Conservation (phyloP, 2,888 invertebrate genomes). For the Acleris literana region DNA sequence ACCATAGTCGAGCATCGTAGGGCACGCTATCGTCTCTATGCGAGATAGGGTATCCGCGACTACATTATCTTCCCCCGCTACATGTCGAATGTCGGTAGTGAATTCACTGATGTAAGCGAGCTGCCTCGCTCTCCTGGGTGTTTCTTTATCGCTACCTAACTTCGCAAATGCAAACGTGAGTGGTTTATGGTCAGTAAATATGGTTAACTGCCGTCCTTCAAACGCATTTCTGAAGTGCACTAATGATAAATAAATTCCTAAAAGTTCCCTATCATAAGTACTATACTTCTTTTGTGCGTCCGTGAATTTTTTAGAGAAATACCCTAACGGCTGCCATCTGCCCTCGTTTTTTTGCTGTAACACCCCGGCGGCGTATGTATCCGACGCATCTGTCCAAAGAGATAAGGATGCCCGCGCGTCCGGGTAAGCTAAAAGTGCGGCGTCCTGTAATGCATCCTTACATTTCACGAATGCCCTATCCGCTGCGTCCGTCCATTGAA, state of each 20-base stretch:
- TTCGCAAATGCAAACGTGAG: slow-evolving; percentile 30
- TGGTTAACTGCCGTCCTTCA: slow-evolving; percentile 30
- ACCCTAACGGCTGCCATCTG: slow-evolving; percentile 24
- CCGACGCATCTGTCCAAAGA: slow-evolving; percentile 46
- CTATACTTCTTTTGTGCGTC: slow-evolving; percentile 23
- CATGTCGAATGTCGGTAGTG: slow-evolving; percentile 17
- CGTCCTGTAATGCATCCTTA: slow-evolving; percentile 30
- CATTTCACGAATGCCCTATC: slow-evolving; percentile 38
- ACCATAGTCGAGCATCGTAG: slow-evolving; percentile 22
- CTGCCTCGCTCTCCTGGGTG: slow-evolving; percentile 30
- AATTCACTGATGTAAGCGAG: slow-evolving; percentile 32
- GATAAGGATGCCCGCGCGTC: slow-evolving; percentile 40
- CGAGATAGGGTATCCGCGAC: slow-evolving; percentile 36
- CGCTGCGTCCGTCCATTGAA: slow-evolving; percentile 39
- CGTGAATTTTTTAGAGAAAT: slow-evolving; percentile 34
- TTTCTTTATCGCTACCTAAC: slow-evolving; percentile 13
- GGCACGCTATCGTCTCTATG: slow-evolving; percentile 15
- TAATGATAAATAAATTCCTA: slow-evolving; percentile 37
- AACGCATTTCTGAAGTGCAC: slow-evolving; percentile 35
- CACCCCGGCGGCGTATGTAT: slow-evolving; percentile 49
- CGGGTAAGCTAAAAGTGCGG: slow-evolving; percentile 35
- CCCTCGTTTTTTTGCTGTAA: slow-evolving; percentile 48
- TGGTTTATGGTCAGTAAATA: slow-evolving; percentile 40
- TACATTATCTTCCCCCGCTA: slow-evolving; percentile 18
- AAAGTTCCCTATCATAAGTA: slow-evolving; percentile 35